A percentile compares a stretch with the other conserved stretches of the same genome.
Evolutionary conservation across 2,888 invertebrate genomes (phyloP).

Genomic region (Eilema depressum): DNA sequence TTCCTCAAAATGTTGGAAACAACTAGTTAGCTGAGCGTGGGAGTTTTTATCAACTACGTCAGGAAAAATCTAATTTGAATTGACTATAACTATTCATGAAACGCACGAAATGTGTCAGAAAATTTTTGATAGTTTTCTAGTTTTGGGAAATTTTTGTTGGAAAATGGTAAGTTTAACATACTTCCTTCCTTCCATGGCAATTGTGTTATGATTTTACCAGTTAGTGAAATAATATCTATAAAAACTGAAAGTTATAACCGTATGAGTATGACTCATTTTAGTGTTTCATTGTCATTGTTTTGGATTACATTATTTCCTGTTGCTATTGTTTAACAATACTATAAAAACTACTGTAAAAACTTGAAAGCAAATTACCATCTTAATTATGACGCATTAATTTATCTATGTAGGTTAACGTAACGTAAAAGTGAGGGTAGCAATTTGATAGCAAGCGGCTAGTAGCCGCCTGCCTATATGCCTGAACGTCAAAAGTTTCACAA

Average conservation of each 20-base stretch:
- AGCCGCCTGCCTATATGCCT: too few relatives aligned
- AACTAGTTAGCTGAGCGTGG: neutral
- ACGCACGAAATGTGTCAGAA: neutral
- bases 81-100: neutral
- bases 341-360: slow-evolving; percentile 1
- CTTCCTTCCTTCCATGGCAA: too few relatives aligned
- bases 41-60: neutral
- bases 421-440: too few relatives aligned
- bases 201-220: neutral
- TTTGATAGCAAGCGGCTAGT: too few relatives aligned
- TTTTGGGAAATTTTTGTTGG: too few relatives aligned
- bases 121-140: neutral
- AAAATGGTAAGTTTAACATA: too few relatives aligned
- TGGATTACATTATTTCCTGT: neutral
- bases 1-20: neutral
- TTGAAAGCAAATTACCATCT: neutral
- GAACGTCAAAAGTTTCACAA: too few relatives aligned
- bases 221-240: neutral
- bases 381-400: neutral
- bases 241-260: neutral
- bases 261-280: neutral
- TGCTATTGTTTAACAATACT: slow-evolving; percentile 1
- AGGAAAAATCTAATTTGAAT: neutral
- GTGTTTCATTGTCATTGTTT: neutral
- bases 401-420: neutral